phyloP scores from a whole-genome alignment of 2,113 vertebrate species.

The Myodes glareolus region DNA sequence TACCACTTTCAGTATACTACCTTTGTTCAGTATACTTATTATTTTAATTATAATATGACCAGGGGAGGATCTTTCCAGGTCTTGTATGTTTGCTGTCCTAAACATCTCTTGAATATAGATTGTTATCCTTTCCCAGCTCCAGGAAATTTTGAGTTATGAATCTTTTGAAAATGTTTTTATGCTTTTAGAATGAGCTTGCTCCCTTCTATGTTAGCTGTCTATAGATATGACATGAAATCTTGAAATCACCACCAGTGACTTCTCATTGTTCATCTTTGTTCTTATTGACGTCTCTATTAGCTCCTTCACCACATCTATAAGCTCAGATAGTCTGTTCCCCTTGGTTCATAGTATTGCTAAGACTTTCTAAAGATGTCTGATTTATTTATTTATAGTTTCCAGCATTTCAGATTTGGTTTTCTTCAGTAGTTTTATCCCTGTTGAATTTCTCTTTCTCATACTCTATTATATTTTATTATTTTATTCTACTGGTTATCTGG shows the following conservation, averaged over 20 bases:
- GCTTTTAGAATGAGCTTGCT: background rate
- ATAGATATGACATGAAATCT: background rate
- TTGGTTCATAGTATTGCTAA: background rate
- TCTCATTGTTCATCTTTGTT: background rate
- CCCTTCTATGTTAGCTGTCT: background rate
- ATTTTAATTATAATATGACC: background rate
- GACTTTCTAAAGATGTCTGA: background rate
- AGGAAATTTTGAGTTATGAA: background rate
- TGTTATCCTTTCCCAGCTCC: background rate
- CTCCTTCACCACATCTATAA: background rate
- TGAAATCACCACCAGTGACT: background rate
- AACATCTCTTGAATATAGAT: background rate
- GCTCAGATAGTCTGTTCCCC: background rate
- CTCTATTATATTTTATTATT: background rate
- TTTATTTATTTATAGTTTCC: background rate
- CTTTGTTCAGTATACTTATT: background rate
- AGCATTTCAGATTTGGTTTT: background rate
- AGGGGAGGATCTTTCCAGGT: background rate
- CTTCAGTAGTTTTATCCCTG: too few species aligned
- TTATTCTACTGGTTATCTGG: background rate
- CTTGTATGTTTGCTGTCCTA: background rate
- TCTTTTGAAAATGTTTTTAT: background rate
- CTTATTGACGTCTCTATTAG: background rate
- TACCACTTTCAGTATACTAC: too few species aligned
- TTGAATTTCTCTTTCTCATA: background rate